phyloP scores from a whole-genome alignment of 2,888 invertebrate genomes.

The Thymelicus sylvestris region DNA sequence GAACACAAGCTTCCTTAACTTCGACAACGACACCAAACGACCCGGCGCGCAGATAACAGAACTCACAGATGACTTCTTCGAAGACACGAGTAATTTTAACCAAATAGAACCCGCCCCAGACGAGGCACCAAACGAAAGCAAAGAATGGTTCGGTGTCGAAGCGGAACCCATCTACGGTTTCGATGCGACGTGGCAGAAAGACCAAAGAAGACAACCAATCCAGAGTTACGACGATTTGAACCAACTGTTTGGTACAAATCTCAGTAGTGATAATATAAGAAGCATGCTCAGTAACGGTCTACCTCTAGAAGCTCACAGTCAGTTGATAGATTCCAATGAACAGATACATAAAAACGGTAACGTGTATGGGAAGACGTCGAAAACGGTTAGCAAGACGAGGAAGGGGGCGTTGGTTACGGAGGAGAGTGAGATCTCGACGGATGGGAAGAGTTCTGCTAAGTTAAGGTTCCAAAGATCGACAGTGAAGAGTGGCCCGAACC shows the following conservation, averaged over 20 bases:
- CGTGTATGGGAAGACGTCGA: conserved; percentile 71
- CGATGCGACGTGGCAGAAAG: conserved; percentile 75
- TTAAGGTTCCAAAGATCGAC: conserved; percentile 75
- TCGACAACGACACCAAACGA: conserved; percentile 69
- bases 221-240: conserved; percentile 75
- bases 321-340: conserved; percentile 72
- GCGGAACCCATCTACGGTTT: conserved; percentile 74
- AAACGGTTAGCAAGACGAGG: conserved; percentile 71
- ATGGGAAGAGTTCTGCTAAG: conserved; percentile 71
- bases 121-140: conserved; percentile 50
- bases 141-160: conserved; percentile 62
- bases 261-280: conserved; percentile 70
- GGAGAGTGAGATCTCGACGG: conserved; percentile 74
- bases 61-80: conserved; percentile 78
- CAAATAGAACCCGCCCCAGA: conserved; percentile 76
- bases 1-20: conserved; percentile 63
- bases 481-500: conserved; percentile 73
- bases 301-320: conserved; percentile 63
- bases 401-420: conserved; percentile 77
- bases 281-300: conserved; percentile 76
- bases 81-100: conserved; percentile 56
- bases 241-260: conserved; percentile 63
- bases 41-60: conserved; percentile 81
- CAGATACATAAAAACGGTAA: conserved; percentile 71
- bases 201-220: conserved; percentile 82